Percentiles rank a stretch among this genome's conserved stretches.
Conservation (phyloP, 2,888 invertebrate genomes). For the Cylloceria caligata region DNA sequence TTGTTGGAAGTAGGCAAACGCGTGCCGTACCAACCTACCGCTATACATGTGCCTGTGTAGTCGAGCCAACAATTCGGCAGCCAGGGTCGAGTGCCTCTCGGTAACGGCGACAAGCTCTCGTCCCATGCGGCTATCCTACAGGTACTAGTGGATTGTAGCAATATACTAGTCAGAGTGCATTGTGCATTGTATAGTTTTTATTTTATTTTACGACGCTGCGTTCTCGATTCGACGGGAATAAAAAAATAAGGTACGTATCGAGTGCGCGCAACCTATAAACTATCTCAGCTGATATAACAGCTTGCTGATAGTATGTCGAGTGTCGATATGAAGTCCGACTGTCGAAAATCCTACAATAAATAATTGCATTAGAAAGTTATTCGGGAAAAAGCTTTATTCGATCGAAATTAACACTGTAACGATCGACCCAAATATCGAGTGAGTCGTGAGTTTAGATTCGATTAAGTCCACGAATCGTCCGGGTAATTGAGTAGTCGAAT, state of each 20-base stretch:
- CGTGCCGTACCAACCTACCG: slow-evolving; percentile 37
- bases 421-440: not conserved
- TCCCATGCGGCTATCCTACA: slow-evolving; percentile 39
- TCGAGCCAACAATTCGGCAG: slow-evolving; percentile 53
- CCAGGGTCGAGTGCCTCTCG: slow-evolving; percentile 46
- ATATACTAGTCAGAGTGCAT: slow-evolving; percentile 7
- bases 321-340: not conserved
- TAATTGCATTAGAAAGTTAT: slow-evolving; percentile 17
- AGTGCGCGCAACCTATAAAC: slow-evolving; percentile 25
- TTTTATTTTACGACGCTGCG: slow-evolving; percentile 52
- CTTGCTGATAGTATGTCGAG: not conserved
- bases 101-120: slow-evolving; percentile 49
- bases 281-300: slow-evolving; percentile 32
- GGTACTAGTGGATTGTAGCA: not conserved
- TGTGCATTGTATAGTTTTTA: not conserved
- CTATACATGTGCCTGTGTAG: slow-evolving; percentile 31
- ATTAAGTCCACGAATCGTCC: slow-evolving; percentile 23
- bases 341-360: slow-evolving; percentile 6
- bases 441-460: slow-evolving; percentile 7
- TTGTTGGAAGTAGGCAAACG: slow-evolving; percentile 58
- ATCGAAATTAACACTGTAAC: not conserved
- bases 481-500: slow-evolving; percentile 37
- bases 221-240: slow-evolving; percentile 28
- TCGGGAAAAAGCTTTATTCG: not conserved
- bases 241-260: slow-evolving; percentile 40